Evolutionary conservation across 2,888 invertebrate species (phyloP), one percentile per base, ranked within the genome.

Genomic region (Marronus borbonicus): DNA sequence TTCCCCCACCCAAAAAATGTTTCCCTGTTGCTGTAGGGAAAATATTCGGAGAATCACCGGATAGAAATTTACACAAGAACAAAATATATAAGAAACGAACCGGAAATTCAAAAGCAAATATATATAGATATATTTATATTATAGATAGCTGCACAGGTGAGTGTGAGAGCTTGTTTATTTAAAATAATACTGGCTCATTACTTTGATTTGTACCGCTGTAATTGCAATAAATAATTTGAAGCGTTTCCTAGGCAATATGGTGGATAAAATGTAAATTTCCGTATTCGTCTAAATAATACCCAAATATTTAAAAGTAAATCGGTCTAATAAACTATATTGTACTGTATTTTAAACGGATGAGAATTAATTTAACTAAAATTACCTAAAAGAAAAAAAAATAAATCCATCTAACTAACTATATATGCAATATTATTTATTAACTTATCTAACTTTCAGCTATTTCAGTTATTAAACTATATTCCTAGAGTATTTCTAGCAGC

Each of bases 321-420:
- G 8, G 44, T 8, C 44, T 60, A 60, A 60, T 66, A 64, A 64
- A 28, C 66, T 66, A 66, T 12, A 44, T 66, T 66, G 66, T 66
- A 66, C 66, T 66, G 44, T 66, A 66, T 14, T 64, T 28, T 31
- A 28, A 64, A 66, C 39, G 66, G 64, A 64, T 10, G 44, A 44
- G 44, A 44, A 44, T 44, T 44, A 44, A 44, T 44, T 44, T 44
- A 44, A 44, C 44, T 44, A 44, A 28, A 64, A 64, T 64, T 64
- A 66, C 24, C 60, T 17, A 55, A 4, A 17, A 55, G n/a, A 17
- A n/a, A 17, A 17, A 17, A 55, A 55, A 55, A n/a, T 5, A 55
- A 55, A 55, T 17, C 52, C 52, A 55, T 55, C 52, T 55, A 55
- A 7, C 52, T 55, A 55, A 55, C 44, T 44, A 44, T 44, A 44